phyloP scores from a whole-genome alignment of 2,113 vertebrate genomes.

The Crotalus viridis region DNA sequence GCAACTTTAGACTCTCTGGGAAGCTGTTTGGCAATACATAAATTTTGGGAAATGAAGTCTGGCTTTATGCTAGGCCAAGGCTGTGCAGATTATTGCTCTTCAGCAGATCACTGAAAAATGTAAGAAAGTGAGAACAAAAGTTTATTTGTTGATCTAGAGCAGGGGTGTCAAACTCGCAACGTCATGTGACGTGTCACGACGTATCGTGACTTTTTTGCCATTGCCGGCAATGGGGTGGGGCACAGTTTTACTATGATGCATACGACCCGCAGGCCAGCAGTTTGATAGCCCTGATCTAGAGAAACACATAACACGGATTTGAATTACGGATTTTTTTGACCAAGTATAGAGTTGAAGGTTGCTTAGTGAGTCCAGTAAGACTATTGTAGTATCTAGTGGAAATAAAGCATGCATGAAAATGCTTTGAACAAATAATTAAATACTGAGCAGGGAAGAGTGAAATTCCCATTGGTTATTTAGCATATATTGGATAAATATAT shows the following conservation, averaged over 20 bases:
- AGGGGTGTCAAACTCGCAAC: too few species aligned
- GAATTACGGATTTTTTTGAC: neutral
- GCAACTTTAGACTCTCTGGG: neutral
- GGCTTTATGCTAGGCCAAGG: neutral
- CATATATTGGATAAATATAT: neutral
- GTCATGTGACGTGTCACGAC: too few species aligned
- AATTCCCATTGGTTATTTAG: neutral
- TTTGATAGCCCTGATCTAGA: neutral
- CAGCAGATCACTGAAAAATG: neutral
- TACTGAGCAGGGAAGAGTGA: neutral
- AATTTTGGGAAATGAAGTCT: neutral
- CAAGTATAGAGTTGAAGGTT: neutral
- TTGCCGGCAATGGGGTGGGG: too few species aligned
- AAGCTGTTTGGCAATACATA: neutral
- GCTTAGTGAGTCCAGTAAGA: neutral
- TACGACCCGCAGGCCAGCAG: too few species aligned
- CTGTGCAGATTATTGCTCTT: neutral
- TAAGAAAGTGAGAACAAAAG: neutral
- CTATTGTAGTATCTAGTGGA: neutral
- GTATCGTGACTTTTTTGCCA: too few species aligned
- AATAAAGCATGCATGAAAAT: neutral
- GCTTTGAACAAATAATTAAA: neutral
- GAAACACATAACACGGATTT: neutral
- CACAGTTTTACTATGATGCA: too few species aligned
- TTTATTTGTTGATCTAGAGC: neutral